phyloP scores from a whole-genome alignment of 2,113 vertebrate species.

The Choloepus hoffmanni region DNA sequence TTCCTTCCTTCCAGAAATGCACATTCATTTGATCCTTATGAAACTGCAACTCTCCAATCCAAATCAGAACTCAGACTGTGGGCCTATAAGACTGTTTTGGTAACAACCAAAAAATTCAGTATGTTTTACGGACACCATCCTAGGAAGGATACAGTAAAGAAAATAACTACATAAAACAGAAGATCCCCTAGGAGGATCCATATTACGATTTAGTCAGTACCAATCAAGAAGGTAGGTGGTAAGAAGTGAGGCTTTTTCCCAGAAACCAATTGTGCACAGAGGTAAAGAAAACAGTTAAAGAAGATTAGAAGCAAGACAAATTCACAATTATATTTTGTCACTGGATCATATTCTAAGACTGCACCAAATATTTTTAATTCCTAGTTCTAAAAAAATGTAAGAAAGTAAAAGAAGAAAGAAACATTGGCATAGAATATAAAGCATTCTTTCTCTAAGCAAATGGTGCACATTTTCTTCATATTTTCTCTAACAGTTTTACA shows the following conservation, averaged over 20 bases:
- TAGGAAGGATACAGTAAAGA: conserved; percentile 76
- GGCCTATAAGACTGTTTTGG: conserved; percentile 82
- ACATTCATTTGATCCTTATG: conserved; percentile 76
- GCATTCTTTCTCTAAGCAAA: conserved; percentile 73
- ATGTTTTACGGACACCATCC: conserved; percentile 79
- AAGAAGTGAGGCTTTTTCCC: conserved; percentile 70
- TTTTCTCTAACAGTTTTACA: conserved; percentile 79
- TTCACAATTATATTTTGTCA: conserved; percentile 83
- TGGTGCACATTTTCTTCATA: conserved; percentile 77
- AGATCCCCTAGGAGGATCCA: conserved; percentile 65
- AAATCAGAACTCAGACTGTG: conserved; percentile 73
- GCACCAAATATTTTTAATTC: conserved; percentile 83
- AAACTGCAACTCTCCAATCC: conserved; percentile 76
- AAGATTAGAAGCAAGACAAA: conserved; percentile 77
- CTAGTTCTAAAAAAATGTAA: conserved; percentile 75
- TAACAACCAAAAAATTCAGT: conserved; percentile 80
- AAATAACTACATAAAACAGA: conserved; percentile 80
- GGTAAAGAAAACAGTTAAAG: conserved; percentile 83
- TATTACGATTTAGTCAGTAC: conserved; percentile 80
- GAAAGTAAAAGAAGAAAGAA: conserved; percentile 68
- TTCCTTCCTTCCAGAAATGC: conserved; percentile 78
- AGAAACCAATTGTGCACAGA: conserved; percentile 71
- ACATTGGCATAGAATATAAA: conserved; percentile 75
- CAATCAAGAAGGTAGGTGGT: conserved; percentile 81
- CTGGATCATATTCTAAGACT: conserved; percentile 79